Evolutionary conservation across 2,888 invertebrate species (phyloP).

Genomic region (Noctua janthina): DNA sequence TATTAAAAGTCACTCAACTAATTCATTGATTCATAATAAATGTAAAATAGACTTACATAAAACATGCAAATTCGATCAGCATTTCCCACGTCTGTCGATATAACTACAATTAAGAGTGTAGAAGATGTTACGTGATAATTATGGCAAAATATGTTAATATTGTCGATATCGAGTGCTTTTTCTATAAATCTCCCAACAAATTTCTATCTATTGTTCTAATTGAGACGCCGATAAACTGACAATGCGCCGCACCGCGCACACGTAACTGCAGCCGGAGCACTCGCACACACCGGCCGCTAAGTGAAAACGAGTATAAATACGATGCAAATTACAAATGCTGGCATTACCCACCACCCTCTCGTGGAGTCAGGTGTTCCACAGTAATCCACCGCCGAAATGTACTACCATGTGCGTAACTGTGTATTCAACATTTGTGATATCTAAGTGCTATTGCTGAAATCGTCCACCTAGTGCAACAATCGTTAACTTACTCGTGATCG

Average conservation of each 20-base stretch:
- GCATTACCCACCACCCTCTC: constrained; percentile 88
- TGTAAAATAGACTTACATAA: constrained; percentile 54
- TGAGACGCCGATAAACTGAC: constrained; percentile 83
- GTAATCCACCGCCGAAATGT: constrained; percentile 79
- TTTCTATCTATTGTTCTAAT: constrained; percentile 89
- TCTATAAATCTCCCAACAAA: constrained; percentile 81
- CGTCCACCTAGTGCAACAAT: constrained; percentile 53
- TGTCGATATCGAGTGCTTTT: constrained; percentile 74
- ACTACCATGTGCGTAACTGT: constrained; percentile 87
- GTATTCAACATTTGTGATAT: constrained; percentile 66
- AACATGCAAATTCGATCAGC: constrained; percentile 58
- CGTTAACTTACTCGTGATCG: constrained; percentile 57
- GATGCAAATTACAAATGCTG: constrained; percentile 87
- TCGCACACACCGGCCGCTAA: constrained; percentile 78
- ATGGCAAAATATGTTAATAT: constrained; percentile 74
- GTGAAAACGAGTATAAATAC: constrained; percentile 90
- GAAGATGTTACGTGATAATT: constrained; percentile 71
- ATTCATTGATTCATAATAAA: constrained; percentile 23
- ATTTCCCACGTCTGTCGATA: constrained; percentile 51
- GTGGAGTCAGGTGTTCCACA: constrained; percentile 80
- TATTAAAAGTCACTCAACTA: constrained; percentile 16
- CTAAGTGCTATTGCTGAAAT: constrained; percentile 56
- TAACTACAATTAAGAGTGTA: constrained; percentile 67
- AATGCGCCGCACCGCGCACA: constrained; percentile 79
- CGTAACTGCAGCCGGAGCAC: constrained; percentile 85